These are phyloP conservation scores for Vidua macroura DNA, from an alignment of 2,113 vertebrate species.

Conservation along the genomic window DNA sequence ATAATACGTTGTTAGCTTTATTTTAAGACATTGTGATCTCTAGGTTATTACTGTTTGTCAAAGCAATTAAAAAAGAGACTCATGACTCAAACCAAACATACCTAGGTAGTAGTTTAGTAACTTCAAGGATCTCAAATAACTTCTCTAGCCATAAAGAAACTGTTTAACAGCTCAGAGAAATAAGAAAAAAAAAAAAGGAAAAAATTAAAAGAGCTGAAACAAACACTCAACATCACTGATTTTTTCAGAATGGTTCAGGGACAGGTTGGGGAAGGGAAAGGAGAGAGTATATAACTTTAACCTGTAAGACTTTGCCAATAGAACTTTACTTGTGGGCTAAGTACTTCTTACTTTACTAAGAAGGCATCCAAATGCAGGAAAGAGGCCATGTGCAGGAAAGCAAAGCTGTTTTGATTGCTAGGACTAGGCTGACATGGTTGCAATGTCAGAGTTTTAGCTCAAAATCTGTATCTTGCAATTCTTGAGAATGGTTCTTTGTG, in stretches of 20 bases:
- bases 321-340: not conserved
- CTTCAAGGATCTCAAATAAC: not conserved
- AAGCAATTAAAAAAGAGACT: not conserved
- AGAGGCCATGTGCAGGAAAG: not conserved
- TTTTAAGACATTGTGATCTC: not conserved
- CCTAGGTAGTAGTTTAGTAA: not conserved
- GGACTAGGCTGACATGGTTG: not conserved
- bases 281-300: not conserved
- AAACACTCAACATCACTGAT: not conserved
- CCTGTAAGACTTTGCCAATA: not conserved
- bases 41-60: not conserved
- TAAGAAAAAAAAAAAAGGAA: not conserved
- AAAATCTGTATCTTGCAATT: not conserved
- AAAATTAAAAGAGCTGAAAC: not conserved
- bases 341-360: not conserved
- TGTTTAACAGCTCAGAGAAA: not conserved
- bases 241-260: not conserved
- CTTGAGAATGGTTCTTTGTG: not conserved
- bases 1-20: not conserved
- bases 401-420: not conserved
- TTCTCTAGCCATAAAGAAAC: not conserved
- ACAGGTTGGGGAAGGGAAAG: not conserved
- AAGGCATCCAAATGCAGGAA: not conserved
- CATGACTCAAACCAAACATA: not conserved
- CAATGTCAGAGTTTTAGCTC: not conserved